Evolutionary conservation across 2,113 vertebrate species (phyloP).

Genomic region (Onychostoma macrolepis): DNA sequence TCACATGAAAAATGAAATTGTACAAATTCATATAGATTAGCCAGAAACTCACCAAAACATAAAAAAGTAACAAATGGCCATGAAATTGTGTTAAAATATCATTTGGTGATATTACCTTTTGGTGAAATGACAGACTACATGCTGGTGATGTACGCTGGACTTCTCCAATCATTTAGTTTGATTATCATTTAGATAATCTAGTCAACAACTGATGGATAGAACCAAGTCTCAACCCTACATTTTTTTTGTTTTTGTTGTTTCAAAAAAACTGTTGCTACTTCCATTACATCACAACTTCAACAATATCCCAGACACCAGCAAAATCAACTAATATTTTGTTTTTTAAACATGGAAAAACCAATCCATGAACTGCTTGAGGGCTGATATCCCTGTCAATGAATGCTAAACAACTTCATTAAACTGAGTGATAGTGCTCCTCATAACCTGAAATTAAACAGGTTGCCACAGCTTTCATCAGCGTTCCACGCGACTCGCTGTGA

Average conservation of each 20-base stretch:
- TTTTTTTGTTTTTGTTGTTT: background rate
- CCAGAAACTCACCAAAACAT: no score
- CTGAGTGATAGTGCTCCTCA: constrained; percentile 23
- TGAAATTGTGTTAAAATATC: background rate
- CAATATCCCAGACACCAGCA: background rate
- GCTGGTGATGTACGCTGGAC: background rate
- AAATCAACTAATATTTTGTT: background rate
- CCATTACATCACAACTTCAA: background rate
- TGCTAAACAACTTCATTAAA: constrained; percentile 15
- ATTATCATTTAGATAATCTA: background rate
- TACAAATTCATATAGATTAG: no score
- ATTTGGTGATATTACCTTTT: background rate
- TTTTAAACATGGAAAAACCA: background rate
- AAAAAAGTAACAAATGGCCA: no score
- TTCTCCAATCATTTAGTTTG: background rate
- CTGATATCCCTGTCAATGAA: background rate
- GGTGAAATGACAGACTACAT: background rate
- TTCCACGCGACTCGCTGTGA: background rate
- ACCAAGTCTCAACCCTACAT: background rate
- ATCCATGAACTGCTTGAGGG: background rate
- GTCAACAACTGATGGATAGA: background rate
- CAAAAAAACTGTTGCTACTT: background rate
- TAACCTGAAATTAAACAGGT: constrained; percentile 34
- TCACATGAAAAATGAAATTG: background rate
- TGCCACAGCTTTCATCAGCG: constrained; percentile 30